A percentile compares a stretch with the other conserved stretches of the same genome.
Conservation (phyloP, 1,140 invertebrate species). For the Pristionchus pacificus region DNA sequence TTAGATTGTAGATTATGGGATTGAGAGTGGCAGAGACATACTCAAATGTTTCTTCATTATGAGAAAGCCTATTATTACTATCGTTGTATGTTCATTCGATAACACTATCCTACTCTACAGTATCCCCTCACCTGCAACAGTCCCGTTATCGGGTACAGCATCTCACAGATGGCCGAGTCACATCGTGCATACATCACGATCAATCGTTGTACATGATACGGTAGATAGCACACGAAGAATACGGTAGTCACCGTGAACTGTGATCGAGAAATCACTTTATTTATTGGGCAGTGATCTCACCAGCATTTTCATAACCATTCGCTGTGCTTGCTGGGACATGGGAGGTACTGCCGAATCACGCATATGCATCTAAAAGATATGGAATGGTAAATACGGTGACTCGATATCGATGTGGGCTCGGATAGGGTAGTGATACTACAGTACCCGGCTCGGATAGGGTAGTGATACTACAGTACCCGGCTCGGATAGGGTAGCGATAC, state of each 20-base stretch:
- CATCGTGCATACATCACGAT: constrained; percentile 43
- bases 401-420: no score
- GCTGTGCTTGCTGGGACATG: constrained; percentile 47
- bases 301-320: constrained; percentile 50
- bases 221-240: constrained; percentile 55
- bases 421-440: no score
- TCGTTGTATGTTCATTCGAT: not conserved
- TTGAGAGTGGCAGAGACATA: constrained; percentile 53
- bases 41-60: constrained; percentile 38
- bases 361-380: constrained; percentile 26
- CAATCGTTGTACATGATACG: constrained; percentile 50
- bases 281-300: constrained; percentile 23
- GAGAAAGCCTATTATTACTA: not conserved
- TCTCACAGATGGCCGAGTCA: constrained; percentile 34
- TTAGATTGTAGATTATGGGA: constrained; percentile 53
- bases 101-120: not conserved
- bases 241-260: constrained; percentile 46
- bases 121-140: not conserved
- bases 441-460: no score
- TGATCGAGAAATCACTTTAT: constrained; percentile 16
- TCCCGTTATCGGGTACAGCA: constrained; percentile 53
- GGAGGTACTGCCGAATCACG: constrained; percentile 27
- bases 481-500: no score
- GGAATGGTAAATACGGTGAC: no score
- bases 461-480: no score